Evolutionary conservation across 35 echinoderm and acorn worm genomes (phyloP).

Genomic region (Nesometra sesokonis): DNA sequence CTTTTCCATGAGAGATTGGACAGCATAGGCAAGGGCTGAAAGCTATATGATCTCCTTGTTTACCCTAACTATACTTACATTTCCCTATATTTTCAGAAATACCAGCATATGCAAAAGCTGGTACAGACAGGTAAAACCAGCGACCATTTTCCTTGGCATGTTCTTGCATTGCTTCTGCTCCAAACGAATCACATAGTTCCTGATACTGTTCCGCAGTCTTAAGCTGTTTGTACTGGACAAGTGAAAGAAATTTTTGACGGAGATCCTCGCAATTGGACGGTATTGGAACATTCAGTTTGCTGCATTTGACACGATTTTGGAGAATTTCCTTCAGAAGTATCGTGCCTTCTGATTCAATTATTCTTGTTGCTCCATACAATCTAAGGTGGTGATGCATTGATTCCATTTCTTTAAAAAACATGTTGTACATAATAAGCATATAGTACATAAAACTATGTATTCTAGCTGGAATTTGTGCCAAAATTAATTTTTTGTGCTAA

Average conservation of each 20-base stretch:
- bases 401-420: neutral
- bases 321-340: constrained; percentile 28
- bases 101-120: constrained; percentile 76
- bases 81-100: constrained; percentile 52
- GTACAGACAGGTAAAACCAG: constrained; percentile 78
- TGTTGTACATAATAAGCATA: neutral
- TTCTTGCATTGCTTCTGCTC: neutral
- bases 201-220: constrained; percentile 57
- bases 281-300: neutral
- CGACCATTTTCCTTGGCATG: constrained; percentile 45
- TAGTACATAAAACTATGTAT: no score
- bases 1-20: no score
- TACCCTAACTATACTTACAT: neutral
- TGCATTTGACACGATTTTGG: constrained; percentile 29
- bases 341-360: neutral
- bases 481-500: no score
- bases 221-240: constrained; percentile 22
- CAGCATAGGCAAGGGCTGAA: no score
- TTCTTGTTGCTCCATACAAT: constrained; percentile 41
- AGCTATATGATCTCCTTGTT: no score
- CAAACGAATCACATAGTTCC: constrained; percentile 22
- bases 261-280: neutral
- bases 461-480: no score
- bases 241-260: neutral
- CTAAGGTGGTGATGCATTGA: neutral